A percentile compares a stretch with the other conserved stretches of the same genome.
Conservation (phyloP, 2,888 invertebrate species). For the Stenoptilia bipunctidactyla region DNA sequence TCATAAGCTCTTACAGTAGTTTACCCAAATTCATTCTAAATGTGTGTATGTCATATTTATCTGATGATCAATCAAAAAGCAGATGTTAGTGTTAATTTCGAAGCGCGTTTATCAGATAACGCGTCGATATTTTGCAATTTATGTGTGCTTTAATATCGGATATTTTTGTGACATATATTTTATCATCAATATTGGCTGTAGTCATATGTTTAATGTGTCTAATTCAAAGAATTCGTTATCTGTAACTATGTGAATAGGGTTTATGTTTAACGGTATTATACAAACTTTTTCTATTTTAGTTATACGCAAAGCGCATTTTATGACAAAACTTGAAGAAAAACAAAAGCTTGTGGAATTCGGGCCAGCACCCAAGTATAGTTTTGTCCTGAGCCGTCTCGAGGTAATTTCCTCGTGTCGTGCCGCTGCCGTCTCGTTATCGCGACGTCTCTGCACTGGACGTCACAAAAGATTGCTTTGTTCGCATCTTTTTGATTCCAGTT, state of each 20-base stretch:
- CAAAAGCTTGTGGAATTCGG: too few species aligned
- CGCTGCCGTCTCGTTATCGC: conserved; percentile 15
- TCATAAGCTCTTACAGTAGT: background rate
- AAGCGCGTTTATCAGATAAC: conserved; percentile 19
- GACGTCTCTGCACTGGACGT: conserved; percentile 16
- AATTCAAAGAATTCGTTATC: too few species aligned
- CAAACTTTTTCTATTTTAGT: too few species aligned
- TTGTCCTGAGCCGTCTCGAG: too few species aligned
- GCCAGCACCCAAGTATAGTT: too few species aligned
- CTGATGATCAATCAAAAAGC: conserved; percentile 34
- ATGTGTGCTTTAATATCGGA: conserved; percentile 2
- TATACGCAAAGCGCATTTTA: too few species aligned
- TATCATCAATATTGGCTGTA: too few species aligned
- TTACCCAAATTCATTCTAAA: background rate
- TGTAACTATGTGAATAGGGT: too few species aligned
- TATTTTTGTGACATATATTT: background rate
- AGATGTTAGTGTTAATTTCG: conserved; percentile 31
- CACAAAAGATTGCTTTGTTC: conserved; percentile 18
- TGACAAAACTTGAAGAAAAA: too few species aligned
- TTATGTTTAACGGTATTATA: too few species aligned
- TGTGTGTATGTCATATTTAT: conserved; percentile 19
- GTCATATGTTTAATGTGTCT: too few species aligned
- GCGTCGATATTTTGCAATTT: conserved; percentile 21
- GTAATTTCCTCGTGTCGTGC: conserved; percentile 19
- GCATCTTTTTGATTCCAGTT: background rate